A percentile compares a stretch with the other conserved stretches of the same genome.
Conservation (phyloP, 2,113 vertebrate species). For the Nothobranchius furzeri region DNA sequence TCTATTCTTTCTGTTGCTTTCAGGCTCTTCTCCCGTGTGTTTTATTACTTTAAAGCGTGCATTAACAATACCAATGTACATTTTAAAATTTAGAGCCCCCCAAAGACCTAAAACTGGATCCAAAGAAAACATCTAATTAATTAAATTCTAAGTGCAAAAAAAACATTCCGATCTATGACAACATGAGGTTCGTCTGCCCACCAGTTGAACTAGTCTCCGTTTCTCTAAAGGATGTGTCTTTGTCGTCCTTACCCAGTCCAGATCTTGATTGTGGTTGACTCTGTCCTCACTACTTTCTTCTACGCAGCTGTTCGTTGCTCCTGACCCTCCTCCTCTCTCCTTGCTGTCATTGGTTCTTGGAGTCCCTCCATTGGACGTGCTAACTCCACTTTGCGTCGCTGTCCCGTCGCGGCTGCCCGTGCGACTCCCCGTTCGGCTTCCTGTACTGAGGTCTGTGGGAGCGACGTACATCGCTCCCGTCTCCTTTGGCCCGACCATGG, state of each 20-base stretch:
- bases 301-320: slow-evolving; percentile 64
- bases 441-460: slow-evolving; percentile 58
- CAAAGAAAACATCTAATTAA: not conserved
- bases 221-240: not conserved
- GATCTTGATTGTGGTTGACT: slow-evolving; percentile 67
- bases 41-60: not conserved
- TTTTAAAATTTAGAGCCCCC: not conserved
- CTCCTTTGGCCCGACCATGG: slow-evolving; percentile 70
- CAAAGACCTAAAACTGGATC: not conserved
- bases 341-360: slow-evolving; percentile 70
- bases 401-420: slow-evolving; percentile 67
- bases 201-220: too few relatives aligned
- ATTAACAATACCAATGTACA: not conserved
- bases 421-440: slow-evolving; percentile 60
- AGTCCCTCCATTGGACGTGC: slow-evolving; percentile 75
- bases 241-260: slow-evolving; percentile 76
- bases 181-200: not conserved
- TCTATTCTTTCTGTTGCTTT: slow-evolving; percentile 3
- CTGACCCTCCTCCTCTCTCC: slow-evolving; percentile 65
- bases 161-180: too few relatives aligned
- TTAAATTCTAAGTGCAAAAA: too few relatives aligned
- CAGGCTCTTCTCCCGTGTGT: slow-evolving; percentile 12
- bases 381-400: slow-evolving; percentile 63
- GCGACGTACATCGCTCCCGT: slow-evolving; percentile 66
- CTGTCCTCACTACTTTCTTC: slow-evolving; percentile 70